Base-by-base conservation (phyloP, 2,797 vertebrate genomes). In the Characodon lateralis region DNA sequence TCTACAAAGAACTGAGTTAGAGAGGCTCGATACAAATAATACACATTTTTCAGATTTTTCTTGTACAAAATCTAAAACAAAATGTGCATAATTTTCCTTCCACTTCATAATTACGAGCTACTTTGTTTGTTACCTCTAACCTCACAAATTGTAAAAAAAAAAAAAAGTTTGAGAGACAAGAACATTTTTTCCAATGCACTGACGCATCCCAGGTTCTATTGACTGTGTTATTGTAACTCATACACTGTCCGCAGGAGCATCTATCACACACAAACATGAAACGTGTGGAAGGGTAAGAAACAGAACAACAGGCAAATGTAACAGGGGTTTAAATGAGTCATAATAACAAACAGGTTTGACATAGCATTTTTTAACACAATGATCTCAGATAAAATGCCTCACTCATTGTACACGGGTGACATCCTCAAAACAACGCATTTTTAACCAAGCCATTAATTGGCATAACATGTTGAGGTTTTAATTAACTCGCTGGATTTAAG, bases 351-450 rank as follows among this genome's bases (percentile, higher is more conserved):
- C 35, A 26, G 31, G 22, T 35, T 14, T 24, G 43, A 43, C 24
- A 55, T 39, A 65, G 61, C 75, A 53, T 7, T 26, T 53, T 22
- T 53, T 53, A 4, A 22, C 41, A 69, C 13, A 69, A 2, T n/a
- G 12, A 24, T n/a, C 65, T 68, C 65, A 14, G 46, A 35, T 24
- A 22, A 53, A 35, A 71, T 13, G 70, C 31, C 28, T 63, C 16
- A 24, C 58, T 10, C n/a, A 13, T 6, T 26, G 26, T 41, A 26
- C 43, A 28, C 26, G 4, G 39, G 56, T 35, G 31, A 41, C n/a
- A 68, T 84, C n/a, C 74, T 83, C 14, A 68, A 68, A 39, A 26
- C 8, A 50, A 58, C 68, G 50, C 7, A 13, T 43, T 59, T 41
- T 51, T 28, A 68, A 13, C 39, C 51, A 3, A 22, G 8, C 26